Conservation (phyloP, 1,140 invertebrate species). For the Hesperophylax magnus region DNA sequence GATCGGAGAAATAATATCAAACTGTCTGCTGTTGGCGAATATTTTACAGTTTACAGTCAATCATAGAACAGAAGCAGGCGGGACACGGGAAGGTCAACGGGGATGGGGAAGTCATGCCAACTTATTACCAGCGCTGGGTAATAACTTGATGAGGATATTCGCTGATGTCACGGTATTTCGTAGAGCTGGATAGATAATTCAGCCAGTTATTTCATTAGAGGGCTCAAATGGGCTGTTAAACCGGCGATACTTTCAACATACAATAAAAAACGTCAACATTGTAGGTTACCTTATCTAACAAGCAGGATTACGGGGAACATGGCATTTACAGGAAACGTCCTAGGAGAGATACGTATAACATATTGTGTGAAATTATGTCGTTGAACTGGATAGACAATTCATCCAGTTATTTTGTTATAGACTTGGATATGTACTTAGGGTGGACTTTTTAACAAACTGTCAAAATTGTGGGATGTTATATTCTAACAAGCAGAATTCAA, state of each 20-base stretch:
- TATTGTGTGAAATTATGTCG: too few species aligned
- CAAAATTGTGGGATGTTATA: too few species aligned
- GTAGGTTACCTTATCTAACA: too few species aligned
- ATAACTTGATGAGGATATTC: constrained; percentile 22
- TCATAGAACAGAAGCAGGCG: not conserved
- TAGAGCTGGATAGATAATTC: constrained; percentile 3
- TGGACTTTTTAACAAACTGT: too few species aligned
- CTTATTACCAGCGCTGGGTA: constrained; percentile 2
- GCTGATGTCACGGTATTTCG: constrained; percentile 23
- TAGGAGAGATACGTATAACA: too few species aligned
- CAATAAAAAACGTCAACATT: not conserved
- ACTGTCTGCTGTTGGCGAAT: constrained; percentile 18
- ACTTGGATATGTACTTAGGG: too few species aligned
- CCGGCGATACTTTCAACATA: constrained; percentile 1
- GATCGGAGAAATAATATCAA: constrained; percentile 17
- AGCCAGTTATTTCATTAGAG: not conserved
- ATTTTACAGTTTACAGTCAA: not conserved
- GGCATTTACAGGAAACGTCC: too few species aligned
- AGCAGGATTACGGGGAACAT: too few species aligned
- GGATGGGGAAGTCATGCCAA: not conserved
- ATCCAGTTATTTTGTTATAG: too few species aligned
- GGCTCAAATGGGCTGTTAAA: not conserved
- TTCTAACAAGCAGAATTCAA: too few species aligned
- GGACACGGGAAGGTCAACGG: not conserved
- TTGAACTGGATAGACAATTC: too few species aligned